Evolutionary conservation across 2,888 invertebrate species (phyloP), one percentile per base, ranked within the genome.

Genomic region (Quadroppia sp.): DNA sequence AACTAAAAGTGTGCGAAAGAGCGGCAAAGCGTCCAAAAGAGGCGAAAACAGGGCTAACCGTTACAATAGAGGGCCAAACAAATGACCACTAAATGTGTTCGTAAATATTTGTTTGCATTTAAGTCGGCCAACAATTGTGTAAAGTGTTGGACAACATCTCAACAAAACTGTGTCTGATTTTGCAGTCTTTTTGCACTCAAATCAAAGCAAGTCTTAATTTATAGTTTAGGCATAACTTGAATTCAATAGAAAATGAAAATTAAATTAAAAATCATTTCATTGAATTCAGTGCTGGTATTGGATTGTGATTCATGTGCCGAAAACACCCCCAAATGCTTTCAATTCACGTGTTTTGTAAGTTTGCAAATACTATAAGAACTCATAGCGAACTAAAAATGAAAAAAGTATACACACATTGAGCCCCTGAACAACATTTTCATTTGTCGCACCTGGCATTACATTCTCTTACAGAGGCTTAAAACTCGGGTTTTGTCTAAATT

Each of bases 21-120:
- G 50, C 50, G 50, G 50, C 50, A 4, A 1, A 20, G n/a, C 50
- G 20, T 50, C 20, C 50, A 50, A 50, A 50, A 50, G 50, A n/a
- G 20, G 28, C 2, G n/a, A 56, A 56, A 30, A 28, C 20, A 23
- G 20, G 3, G 6, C 56, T 56, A 56, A 56, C 3, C 13, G 64
- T 64, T 64, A 64, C 64, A 64, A 56, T 23, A 56, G 17, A 17
- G 23, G 13, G 20, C 36, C 9, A 64, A 64, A 30, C 30, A 64
- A 64, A 64, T 64, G 64, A 64, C 64, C 64, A 64, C 64, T 64
- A 64, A 64, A 64, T 64, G 64, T 36, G 20, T 56, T 32, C 17
- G 64, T 64, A 11, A 64, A 64, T 64, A 64, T 64, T 64, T 64
- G 40, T 40, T 64, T 13, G 9, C 2, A 2, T 36, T 64, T 13